Conservation (phyloP, 30 jellyfish, hydroid and myxozoan genomes). For the Aurelia coerulea region DNA sequence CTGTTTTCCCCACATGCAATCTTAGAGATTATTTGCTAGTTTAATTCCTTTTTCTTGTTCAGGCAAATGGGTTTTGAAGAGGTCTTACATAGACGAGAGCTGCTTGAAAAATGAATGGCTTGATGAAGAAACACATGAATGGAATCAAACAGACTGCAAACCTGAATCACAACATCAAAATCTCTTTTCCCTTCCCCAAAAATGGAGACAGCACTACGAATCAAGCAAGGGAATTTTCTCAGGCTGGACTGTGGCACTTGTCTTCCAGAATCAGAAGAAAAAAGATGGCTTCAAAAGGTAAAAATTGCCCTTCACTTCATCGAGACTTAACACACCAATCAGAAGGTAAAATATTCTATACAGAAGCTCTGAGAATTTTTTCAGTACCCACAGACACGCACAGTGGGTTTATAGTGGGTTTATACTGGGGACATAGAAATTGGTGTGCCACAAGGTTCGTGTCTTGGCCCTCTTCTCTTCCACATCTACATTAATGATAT, state of each 20-base stretch:
- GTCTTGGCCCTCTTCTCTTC: too few relatives aligned
- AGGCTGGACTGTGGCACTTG: conserved; percentile 63
- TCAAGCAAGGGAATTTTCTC: conserved; percentile 42
- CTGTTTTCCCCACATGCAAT: neutral
- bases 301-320: too few relatives aligned
- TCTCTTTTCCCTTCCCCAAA: conserved; percentile 54
- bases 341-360: too few relatives aligned
- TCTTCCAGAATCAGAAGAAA: conserved; percentile 12
- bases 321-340: too few relatives aligned
- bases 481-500: too few relatives aligned
- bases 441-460: too few relatives aligned
- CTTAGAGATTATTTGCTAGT: neutral
- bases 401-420: too few relatives aligned
- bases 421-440: too few relatives aligned
- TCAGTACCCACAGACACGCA: too few relatives aligned
- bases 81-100: conserved; percentile 61
- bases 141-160: conserved; percentile 45
- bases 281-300: conserved; percentile 69
- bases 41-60: neutral
- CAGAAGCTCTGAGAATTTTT: too few relatives aligned
- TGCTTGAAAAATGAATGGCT: conserved; percentile 63
- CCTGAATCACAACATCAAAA: conserved; percentile 5
- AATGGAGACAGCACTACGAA: conserved; percentile 39
- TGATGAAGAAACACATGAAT: conserved; percentile 57
- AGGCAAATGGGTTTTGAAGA: conserved; percentile 74